Percentiles rank a stretch among this genome's conserved stretches.
These are phyloP conservation scores for Labeo calbasu DNA, from an alignment of 2,797 vertebrate genomes.

Conservation along the genomic window DNA sequence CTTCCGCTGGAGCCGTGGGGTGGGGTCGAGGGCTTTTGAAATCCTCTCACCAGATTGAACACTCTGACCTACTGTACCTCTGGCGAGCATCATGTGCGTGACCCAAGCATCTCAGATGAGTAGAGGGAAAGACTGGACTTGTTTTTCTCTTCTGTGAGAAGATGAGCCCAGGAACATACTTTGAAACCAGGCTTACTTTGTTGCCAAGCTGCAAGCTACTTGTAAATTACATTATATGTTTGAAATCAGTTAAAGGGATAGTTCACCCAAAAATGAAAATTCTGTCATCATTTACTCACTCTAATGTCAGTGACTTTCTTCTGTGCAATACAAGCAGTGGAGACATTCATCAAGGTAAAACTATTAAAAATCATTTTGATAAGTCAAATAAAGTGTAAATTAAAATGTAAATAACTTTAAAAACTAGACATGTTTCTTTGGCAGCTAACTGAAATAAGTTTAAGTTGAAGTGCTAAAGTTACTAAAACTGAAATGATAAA, in stretches of 20 bases:
- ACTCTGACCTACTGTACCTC: conserved; percentile 29
- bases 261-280: background rate
- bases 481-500: background rate
- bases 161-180: background rate
- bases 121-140: conserved; percentile 15
- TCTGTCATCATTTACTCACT: background rate
- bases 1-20: conserved; percentile 45
- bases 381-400: background rate
- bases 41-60: conserved; percentile 41
- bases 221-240: background rate
- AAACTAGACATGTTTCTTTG: background rate
- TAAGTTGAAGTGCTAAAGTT: background rate
- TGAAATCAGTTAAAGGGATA: background rate
- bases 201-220: background rate
- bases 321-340: background rate
- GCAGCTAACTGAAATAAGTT: background rate
- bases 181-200: background rate
- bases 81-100: conserved; percentile 54
- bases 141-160: conserved; percentile 40
- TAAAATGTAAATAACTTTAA: background rate
- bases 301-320: background rate
- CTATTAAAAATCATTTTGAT: background rate
- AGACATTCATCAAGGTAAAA: background rate
- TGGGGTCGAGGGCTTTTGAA: conserved; percentile 45
- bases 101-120: conserved; percentile 47